phyloP scores from a whole-genome alignment of 2,888 invertebrate genomes.

The Allolobophora icterica region DNA sequence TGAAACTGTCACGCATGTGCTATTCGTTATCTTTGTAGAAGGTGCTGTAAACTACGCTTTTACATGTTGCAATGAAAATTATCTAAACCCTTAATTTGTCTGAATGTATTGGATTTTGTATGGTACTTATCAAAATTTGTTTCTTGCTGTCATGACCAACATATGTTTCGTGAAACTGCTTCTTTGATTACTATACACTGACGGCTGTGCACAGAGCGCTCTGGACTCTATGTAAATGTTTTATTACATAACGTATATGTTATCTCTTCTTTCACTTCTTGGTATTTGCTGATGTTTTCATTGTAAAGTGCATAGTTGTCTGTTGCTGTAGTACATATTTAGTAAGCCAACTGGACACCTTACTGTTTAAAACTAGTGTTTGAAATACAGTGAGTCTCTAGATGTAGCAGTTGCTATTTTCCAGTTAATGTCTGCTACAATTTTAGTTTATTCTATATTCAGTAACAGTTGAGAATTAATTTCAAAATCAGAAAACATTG shows the following conservation, averaged over 20 bases:
- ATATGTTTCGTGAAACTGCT: not conserved
- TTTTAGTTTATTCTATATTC: not conserved
- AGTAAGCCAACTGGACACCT: not conserved
- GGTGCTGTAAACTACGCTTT: constrained; percentile 13
- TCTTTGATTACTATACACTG: not conserved
- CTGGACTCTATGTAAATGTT: not conserved
- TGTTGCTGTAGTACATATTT: not conserved
- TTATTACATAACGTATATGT: not conserved
- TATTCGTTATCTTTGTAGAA: not conserved
- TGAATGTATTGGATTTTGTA: not conserved
- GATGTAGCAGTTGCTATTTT: not conserved
- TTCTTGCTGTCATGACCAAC: not conserved
- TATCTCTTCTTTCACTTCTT: constrained; percentile 3
- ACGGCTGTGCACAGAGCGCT: not conserved
- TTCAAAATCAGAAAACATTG: not conserved
- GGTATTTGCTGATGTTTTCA: constrained; percentile 17
- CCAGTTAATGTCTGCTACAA: not conserved
- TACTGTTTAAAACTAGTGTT: not conserved
- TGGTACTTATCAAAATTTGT: not conserved
- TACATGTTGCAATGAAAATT: not conserved
- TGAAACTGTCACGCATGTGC: not conserved
- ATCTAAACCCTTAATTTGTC: not conserved
- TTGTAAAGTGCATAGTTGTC: not conserved
- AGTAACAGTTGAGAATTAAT: constrained; percentile 2
- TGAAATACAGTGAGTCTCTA: not conserved